Percentiles rank a stretch among this genome's conserved stretches.
Evolutionary conservation across 2,113 vertebrate species (phyloP).

Genomic region (Channa argus): DNA sequence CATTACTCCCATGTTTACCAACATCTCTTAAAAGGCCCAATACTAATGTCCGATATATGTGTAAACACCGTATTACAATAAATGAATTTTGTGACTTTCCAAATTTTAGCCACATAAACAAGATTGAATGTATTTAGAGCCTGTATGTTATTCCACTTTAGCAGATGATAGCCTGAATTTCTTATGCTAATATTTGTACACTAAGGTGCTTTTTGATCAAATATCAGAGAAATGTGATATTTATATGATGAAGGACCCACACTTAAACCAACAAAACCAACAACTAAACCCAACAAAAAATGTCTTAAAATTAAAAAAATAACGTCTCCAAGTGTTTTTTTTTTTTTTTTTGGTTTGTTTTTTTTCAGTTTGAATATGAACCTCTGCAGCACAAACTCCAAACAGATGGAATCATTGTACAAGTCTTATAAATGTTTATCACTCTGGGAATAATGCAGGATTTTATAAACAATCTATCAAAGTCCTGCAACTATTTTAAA

Average conservation of each 20-base stretch:
- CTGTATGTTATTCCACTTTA: background rate
- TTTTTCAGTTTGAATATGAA: no score
- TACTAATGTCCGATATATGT: background rate
- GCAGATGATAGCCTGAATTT: background rate
- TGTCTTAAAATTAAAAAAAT: background rate
- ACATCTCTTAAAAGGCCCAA: conserved; percentile 22
- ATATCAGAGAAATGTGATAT: conserved; percentile 5
- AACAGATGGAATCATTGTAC: conserved; percentile 18
- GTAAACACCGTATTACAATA: conserved; percentile 54
- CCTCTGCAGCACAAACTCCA: background rate
- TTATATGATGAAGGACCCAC: conserved; percentile 3
- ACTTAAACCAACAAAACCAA: background rate
- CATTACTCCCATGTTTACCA: conserved; percentile 35
- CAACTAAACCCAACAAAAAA: conserved; percentile 7
- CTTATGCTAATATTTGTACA: background rate
- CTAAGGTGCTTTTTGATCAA: conserved; percentile 42
- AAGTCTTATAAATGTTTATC: background rate
- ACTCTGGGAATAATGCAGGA: background rate
- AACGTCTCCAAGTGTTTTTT: conserved; percentile 9
- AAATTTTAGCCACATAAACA: background rate
- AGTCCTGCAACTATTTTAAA: conserved; percentile 9
- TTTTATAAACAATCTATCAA: conserved; percentile 17
- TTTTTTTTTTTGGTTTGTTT: no score
- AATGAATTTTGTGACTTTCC: background rate
- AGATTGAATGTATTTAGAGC: no score